Evolutionary conservation across 1,140 invertebrate genomes (phyloP), one percentile per base, ranked within the genome.

Genomic region (Condylostylus longicornis): DNA sequence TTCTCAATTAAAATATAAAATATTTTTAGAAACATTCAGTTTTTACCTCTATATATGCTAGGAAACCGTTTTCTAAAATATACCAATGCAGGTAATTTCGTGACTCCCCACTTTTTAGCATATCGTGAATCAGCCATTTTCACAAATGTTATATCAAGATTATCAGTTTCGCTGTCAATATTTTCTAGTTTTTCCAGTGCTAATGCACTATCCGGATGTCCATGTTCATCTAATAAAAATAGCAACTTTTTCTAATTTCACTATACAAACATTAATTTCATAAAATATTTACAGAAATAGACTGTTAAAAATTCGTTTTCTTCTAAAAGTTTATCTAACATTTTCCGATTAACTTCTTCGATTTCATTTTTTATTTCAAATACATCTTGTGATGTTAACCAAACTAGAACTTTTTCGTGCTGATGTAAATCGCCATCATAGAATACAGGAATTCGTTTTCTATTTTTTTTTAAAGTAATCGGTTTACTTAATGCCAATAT

Each of bases 281-380:
- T 31, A 13, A 7, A 37, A 23, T 40, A 74, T 82, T 80, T 70
- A 93, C 88, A 94, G 53, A 94, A 94, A 53, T 86, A 94, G 18
- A 94, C 88, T n/a, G 86, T 79, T 13, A 94, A 64, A 58, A 88
- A 94, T 64, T 94, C 88, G 51, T 91, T 93, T 61, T 93, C 88
- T 45, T 93, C 87, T 2, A 95, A 63, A 2, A 93, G 60, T 63
- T 94, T 94, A 46, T 93, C 86, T 30, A 95, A 63, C 88, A 95
- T 93, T 64, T 91, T 89, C 28, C 81, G 74, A 58, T 93, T 94
- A 1, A 94, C 87, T 62, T 93, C 87, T 61, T 93, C 89, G 51
- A 95, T 94, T 72, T 94, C 88, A 58, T 91, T 90, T 67, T 90
- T 89, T 22, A 93, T 81, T 65, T 93, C 86, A 64, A 95, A 91